These are phyloP conservation scores for Drosophila fuyamai DNA, from an alignment of 1,140 invertebrate genomes.

Conservation along the genomic window DNA sequence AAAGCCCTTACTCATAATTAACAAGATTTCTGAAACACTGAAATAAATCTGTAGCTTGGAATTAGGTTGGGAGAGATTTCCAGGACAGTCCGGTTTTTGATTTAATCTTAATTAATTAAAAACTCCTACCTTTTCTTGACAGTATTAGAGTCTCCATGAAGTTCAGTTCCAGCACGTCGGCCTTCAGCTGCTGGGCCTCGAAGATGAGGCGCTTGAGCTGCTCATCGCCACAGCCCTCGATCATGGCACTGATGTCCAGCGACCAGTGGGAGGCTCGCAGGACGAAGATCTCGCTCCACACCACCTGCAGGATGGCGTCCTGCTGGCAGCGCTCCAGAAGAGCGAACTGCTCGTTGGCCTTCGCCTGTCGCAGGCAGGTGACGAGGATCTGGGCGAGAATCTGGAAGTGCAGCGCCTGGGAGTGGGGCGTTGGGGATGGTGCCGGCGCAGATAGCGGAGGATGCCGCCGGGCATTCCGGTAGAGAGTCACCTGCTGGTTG, in stretches of 20 bases:
- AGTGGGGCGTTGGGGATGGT: neutral
- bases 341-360: constrained; percentile 86
- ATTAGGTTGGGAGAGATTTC: too few relatives aligned
- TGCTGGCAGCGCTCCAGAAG: constrained; percentile 85
- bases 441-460: neutral
- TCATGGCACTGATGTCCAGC: constrained; percentile 84
- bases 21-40: too few relatives aligned
- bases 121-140: constrained; percentile 86
- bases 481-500: constrained; percentile 37
- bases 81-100: too few relatives aligned
- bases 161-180: constrained; percentile 87
- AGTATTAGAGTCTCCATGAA: constrained; percentile 88
- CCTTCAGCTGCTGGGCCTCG: constrained; percentile 85
- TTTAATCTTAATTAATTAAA: neutral
- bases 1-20: too few relatives aligned
- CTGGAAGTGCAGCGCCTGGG: constrained; percentile 84
- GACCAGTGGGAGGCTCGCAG: constrained; percentile 88
- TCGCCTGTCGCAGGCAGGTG: constrained; percentile 86
- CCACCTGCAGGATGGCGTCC: constrained; percentile 86
- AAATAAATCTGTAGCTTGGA: too few relatives aligned
- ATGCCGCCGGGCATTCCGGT: constrained; percentile 6
- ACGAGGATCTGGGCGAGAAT: constrained; percentile 87
- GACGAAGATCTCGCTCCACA: constrained; percentile 87
- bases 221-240: constrained; percentile 71
- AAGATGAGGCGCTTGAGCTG: constrained; percentile 67